A percentile compares a stretch with the other conserved stretches of the same genome.
Conservation (phyloP, 2,113 vertebrate genomes). For the Collichthys lucidus region DNA sequence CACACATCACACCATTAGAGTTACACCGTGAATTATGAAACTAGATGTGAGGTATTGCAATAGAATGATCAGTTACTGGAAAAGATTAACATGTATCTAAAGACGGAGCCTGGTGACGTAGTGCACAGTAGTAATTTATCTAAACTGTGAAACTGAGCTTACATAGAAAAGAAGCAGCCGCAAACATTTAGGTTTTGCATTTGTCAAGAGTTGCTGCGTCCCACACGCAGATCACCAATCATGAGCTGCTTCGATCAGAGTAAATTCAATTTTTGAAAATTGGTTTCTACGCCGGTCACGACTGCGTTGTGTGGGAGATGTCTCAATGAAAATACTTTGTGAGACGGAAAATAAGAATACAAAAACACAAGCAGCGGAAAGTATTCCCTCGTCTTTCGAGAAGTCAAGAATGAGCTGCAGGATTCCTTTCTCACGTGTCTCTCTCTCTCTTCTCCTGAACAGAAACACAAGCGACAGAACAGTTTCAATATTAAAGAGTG, state of each 20-base stretch:
- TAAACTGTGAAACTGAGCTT: background rate
- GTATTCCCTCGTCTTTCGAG: background rate
- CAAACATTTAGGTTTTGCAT: background rate
- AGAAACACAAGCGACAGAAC: background rate
- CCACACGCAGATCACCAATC: background rate
- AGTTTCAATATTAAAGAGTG: background rate
- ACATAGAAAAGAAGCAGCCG: background rate
- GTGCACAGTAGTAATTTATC: background rate
- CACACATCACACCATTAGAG: background rate
- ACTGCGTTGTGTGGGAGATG: background rate
- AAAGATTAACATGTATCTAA: background rate
- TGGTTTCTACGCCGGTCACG: background rate
- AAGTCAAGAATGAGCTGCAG: background rate
- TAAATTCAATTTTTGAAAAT: conserved; percentile 8
- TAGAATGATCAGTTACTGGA: background rate
- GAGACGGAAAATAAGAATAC: background rate
- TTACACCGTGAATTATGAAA: background rate
- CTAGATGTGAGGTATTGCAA: background rate
- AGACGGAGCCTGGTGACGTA: background rate
- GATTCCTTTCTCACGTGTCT: background rate
- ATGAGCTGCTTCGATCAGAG: background rate
- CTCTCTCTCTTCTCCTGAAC: background rate
- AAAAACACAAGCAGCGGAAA: background rate
- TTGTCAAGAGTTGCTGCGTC: background rate
- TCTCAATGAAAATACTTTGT: background rate